Evolutionary conservation across 2,888 invertebrate species (phyloP).

Genomic region (Tetheella fluctuosa): DNA sequence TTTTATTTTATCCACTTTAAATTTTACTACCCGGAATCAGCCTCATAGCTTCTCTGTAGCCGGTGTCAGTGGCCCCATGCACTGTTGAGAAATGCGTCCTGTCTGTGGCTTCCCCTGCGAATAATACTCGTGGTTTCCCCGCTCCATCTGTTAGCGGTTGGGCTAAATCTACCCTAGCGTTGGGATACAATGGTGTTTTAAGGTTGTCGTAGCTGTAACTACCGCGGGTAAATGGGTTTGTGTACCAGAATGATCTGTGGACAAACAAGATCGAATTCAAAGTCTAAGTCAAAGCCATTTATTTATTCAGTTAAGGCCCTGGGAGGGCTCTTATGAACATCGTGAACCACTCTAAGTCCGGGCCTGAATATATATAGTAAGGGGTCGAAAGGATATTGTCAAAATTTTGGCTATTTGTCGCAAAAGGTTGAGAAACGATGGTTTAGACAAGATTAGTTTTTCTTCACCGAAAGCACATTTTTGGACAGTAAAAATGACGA

Average conservation of each 20-base stretch:
- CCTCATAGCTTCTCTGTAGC: constrained; percentile 85
- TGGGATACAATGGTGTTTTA: constrained; percentile 74
- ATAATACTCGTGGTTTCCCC: constrained; percentile 78
- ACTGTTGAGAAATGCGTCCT: constrained; percentile 86
- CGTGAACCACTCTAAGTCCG: too few species aligned
- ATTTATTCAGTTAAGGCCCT: too few species aligned
- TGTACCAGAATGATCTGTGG: constrained; percentile 88
- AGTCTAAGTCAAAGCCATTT: too few species aligned
- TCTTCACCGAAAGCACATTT: too few species aligned
- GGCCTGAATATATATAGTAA: too few species aligned
- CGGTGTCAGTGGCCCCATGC: constrained; percentile 88
- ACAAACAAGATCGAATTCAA: background rate
- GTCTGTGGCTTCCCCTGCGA: constrained; percentile 86
- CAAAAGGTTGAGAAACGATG: too few species aligned
- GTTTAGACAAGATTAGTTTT: too few species aligned
- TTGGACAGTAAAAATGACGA: too few species aligned
- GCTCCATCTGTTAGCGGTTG: constrained; percentile 79
- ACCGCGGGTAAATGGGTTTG: constrained; percentile 88
- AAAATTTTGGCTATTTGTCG: too few species aligned
- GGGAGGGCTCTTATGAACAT: too few species aligned
- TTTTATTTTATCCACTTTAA: background rate
- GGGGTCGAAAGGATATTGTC: too few species aligned
- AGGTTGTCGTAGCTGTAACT: constrained; percentile 87
- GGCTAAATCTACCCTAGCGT: constrained; percentile 81
- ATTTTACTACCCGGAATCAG: constrained; percentile 21